Evolutionary conservation across 1,140 invertebrate genomes (phyloP), one percentile per base, ranked within the genome.

Genomic region (Mylabris phalerata): DNA sequence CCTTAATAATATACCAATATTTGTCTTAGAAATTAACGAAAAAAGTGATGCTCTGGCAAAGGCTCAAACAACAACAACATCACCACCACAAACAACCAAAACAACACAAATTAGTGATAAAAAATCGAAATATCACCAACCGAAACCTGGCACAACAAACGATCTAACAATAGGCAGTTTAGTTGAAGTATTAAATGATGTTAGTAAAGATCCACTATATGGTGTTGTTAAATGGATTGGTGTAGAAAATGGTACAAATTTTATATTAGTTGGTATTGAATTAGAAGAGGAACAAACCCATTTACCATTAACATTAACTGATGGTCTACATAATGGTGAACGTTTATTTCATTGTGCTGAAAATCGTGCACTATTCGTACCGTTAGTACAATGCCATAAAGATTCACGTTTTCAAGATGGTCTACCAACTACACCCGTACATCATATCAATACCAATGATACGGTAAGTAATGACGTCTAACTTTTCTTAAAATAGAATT

Each of bases 141-240:
- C 71, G 4, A 46, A 54, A 39, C 64, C 65, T 5, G 67, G 63
- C 13, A 65, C 68, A 25, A 72, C 68, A 27, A 69, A 69, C 44
- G 82, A 86, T 60, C 80, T 90, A 38, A 82, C 82, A n/a, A 76
- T 90, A 11, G 88, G 86, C 7, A 87, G 84, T 9, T 74, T 88
- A 59, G 88, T 92, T 1, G 86, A 91, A 75, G 84, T 92, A 9
- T 77, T 77, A 6, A 80, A 78, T 25, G 79, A 80, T 63, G 75
- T 80, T n/a, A 75, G 74, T 69, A 72, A 77, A 51, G 75, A 78
- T 55, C 73, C 78, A 55, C 69, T 81, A 32, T 88, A 87, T 77
- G 93, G 92, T 48, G 85, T 95, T 7, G 87, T 95, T 59, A 82
- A 86, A 71, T 95, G 93, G 92, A 89, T 95, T 70, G 92, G 92